Evolutionary conservation across 2,797 vertebrate species (phyloP), one percentile per base, ranked within the genome.

Genomic region (Perodicticus potto): DNA sequence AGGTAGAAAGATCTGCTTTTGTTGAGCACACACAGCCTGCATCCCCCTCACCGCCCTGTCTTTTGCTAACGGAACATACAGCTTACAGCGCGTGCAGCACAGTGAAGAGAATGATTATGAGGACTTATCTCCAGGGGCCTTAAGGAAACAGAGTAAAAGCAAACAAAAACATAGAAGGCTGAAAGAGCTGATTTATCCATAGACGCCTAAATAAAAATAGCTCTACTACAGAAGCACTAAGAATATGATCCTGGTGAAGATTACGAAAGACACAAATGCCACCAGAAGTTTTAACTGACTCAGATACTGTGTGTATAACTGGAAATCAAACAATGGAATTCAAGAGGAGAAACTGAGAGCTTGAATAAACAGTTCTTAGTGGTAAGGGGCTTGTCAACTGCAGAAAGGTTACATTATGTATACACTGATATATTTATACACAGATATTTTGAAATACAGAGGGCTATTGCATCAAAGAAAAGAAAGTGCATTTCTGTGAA

Each of bases 401-500:
- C 74, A 29, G 77, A 95, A 90, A 92, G 81, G 53, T 65, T 67
- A 53, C 37, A 8, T n/a, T 86, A 73, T 61, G 76, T 80, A 92
- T 10, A 92, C 3, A 55, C 0, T 34, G 73, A 61, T 37, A 37
- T 34, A 59, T 63, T 73, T 86, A 93, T 7, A 93, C 4, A 80
- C 37, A 72, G 4, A 13, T 22, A 57, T 61, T 61, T 86, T 55
- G 72, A 87, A 85, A 95, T 73, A 85, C 7, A 87, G 91, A 94
- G 37, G 55, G 40, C 22, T 77, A 43, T n/a, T 83, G 82, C 61
- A 74, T 72, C 53, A 93, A 89, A 88, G 53, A 80, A 65, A 86
- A 90, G n/a, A 96, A 86, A 77, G 37, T 84, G 89, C 34, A 92
- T 69, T 95, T 93, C 25, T 92, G 22, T 82, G 43, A 92, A 87